Conservation (phyloP, 2,888 invertebrate species). For the Troglohyphantes excavatus region DNA sequence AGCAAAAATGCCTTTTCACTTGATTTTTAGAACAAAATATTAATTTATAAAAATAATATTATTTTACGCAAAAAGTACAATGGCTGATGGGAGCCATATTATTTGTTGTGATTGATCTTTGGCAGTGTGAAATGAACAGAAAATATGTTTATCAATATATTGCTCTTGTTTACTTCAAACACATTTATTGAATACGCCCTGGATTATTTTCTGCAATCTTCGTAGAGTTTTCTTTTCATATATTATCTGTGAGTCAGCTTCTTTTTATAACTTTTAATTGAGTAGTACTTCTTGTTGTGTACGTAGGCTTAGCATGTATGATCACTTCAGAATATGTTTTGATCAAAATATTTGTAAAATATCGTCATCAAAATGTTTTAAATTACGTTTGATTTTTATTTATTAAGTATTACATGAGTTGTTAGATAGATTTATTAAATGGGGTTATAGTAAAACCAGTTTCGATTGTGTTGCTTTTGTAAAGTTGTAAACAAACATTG, state of each 20-base stretch:
- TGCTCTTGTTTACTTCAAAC: neutral
- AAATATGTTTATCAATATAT: conserved; percentile 39
- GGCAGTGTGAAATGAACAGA: conserved; percentile 58
- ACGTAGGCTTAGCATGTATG: conserved; percentile 65
- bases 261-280: conserved; percentile 10
- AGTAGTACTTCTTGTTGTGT: conserved; percentile 48
- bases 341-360: neutral
- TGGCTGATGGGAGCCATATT: conserved; percentile 70
- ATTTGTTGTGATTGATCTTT: conserved; percentile 77
- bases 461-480: neutral
- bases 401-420: neutral
- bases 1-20: neutral
- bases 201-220: neutral
- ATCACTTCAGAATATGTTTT: neutral
- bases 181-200: neutral
- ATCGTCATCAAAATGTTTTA: neutral
- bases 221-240: neutral
- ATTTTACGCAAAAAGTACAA: conserved; percentile 43
- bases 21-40: neutral
- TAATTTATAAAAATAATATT: conserved; percentile 7
- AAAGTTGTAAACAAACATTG: conserved; percentile 48
- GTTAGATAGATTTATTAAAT: neutral
- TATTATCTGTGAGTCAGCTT: conserved; percentile 36
- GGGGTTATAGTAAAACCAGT: neutral
- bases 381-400: neutral